Evolutionary conservation across 2,113 vertebrate species (phyloP).

Genomic region (Oenanthe oenanthe): DNA sequence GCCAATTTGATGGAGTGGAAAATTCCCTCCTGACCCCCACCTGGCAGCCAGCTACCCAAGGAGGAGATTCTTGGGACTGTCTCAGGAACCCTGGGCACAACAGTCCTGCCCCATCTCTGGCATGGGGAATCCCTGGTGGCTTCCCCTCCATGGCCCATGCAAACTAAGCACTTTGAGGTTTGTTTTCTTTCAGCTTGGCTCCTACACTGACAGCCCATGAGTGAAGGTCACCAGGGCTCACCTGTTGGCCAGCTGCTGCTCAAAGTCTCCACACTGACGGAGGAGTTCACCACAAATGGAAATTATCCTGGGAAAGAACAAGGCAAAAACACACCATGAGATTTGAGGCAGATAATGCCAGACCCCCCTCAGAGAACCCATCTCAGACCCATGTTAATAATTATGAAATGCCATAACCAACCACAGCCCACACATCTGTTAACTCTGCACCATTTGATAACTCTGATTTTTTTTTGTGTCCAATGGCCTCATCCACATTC

Average conservation of each 20-base stretch:
- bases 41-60: not conserved
- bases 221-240: conserved; percentile 8
- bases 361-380: not conserved
- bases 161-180: not conserved
- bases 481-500: not conserved
- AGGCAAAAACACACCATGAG: not conserved
- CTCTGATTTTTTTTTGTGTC: not conserved
- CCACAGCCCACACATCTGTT: not conserved
- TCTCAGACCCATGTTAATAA: not conserved
- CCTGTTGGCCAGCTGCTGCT: conserved; percentile 85
- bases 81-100: not conserved
- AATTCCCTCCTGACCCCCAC: conserved; percentile 3
- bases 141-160: not conserved
- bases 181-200: not conserved
- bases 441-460: not conserved
- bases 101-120: not conserved
- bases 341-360: not conserved
- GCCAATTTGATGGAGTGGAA: conserved; percentile 25
- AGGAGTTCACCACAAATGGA: conserved; percentile 83
- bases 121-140: not conserved
- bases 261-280: conserved; percentile 82
- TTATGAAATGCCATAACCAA: not conserved
- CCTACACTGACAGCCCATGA: not conserved
- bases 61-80: not conserved
- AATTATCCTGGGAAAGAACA: conserved; percentile 76